Percentiles rank a stretch among this genome's conserved stretches.
These are phyloP conservation scores for Scomber japonicus DNA, from an alignment of 2,113 vertebrate genomes.

Conservation along the genomic window DNA sequence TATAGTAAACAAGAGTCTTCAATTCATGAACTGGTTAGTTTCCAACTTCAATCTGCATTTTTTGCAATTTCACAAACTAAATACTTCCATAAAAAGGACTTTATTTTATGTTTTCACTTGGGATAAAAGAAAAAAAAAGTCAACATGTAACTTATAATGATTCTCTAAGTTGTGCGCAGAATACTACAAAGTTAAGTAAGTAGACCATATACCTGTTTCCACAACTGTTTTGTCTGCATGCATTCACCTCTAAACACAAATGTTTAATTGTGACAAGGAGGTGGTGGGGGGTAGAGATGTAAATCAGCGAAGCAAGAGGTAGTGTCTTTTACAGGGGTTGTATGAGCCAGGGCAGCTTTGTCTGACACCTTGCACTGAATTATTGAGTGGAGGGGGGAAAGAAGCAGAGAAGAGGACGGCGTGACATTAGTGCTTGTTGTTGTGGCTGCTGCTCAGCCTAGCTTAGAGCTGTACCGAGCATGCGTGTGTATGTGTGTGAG, in stretches of 20 bases:
- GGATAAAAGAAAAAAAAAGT: background rate
- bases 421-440: conserved; percentile 84
- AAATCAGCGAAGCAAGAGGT: conserved; percentile 70
- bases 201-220: conserved; percentile 7
- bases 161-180: background rate
- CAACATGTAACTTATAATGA: background rate
- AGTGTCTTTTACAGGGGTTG: conserved; percentile 82
- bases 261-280: conserved; percentile 78
- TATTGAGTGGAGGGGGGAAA: conserved; percentile 75
- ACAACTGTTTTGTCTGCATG: conserved; percentile 26
- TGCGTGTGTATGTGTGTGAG: conserved; percentile 13
- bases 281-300: conserved; percentile 69
- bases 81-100: background rate
- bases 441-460: conserved; percentile 78
- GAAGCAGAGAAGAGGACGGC: conserved; percentile 67
- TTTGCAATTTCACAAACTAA: too few relatives aligned
- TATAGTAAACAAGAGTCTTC: too few relatives aligned
- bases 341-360: conserved; percentile 85
- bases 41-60: too few relatives aligned
- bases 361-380: conserved; percentile 86
- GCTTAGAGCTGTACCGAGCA: conserved; percentile 68
- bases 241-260: conserved; percentile 73
- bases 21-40: too few relatives aligned
- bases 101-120: background rate
- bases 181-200: background rate